Conservation (phyloP, 2,888 invertebrate species). For the Amorpha juglandis region DNA sequence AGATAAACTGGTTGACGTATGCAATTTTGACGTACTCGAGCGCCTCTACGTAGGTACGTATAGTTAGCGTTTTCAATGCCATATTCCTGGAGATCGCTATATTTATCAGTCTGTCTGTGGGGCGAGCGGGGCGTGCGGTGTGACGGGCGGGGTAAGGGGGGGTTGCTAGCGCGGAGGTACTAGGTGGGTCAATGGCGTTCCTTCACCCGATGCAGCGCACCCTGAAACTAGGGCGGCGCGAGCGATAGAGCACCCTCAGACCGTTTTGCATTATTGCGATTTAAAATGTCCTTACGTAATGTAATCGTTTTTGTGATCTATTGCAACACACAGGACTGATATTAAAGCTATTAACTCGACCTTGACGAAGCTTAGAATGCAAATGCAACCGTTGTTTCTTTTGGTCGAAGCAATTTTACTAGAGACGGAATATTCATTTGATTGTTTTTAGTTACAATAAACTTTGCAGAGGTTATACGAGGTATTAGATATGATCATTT, state of each 20-base stretch:
- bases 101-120: conserved; percentile 60
- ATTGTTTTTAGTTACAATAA: no score
- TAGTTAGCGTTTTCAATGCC: conserved; percentile 66
- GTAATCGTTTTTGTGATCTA: neutral
- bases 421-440: no score
- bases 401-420: conserved; percentile 2
- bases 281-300: conserved; percentile 24
- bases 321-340: conserved; percentile 27
- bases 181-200: conserved; percentile 78
- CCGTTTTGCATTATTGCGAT: conserved; percentile 25
- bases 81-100: conserved; percentile 69
- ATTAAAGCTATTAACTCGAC: conserved; percentile 55
- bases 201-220: conserved; percentile 71
- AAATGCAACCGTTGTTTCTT: conserved; percentile 50
- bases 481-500: no score
- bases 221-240: conserved; percentile 71
- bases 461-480: no score
- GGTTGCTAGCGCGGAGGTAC: conserved; percentile 61
- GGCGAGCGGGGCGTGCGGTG: conserved; percentile 43
- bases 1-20: conserved; percentile 38
- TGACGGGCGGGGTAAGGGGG: conserved; percentile 43
- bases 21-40: conserved; percentile 37
- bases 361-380: conserved; percentile 60
- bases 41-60: conserved; percentile 11
- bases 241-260: conserved; percentile 23